A percentile compares a stretch with the other conserved stretches of the same genome.
Conservation (phyloP, 1,140 invertebrate species). For the Mylabris phalerata region DNA sequence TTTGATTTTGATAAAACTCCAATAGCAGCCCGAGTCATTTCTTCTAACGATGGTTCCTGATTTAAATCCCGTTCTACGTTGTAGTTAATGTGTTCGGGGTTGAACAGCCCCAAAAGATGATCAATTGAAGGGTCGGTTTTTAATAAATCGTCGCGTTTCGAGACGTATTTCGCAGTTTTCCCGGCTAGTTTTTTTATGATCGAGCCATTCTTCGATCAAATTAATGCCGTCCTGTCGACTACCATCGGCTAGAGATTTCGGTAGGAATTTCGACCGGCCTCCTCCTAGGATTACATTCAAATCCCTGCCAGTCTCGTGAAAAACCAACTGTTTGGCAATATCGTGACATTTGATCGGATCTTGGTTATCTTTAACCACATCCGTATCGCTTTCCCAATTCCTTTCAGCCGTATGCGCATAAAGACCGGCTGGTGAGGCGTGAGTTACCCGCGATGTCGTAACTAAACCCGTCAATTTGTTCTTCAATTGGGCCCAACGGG, state of each 20-base stretch:
- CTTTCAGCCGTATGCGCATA: conserved; percentile 74
- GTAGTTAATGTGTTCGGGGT: conserved; percentile 46
- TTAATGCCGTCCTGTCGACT: conserved; percentile 41
- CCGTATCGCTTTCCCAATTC: conserved; percentile 69
- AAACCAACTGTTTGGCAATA: conserved; percentile 68
- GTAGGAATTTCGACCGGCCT: conserved; percentile 60
- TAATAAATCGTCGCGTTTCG: conserved; percentile 49
- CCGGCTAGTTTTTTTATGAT: conserved; percentile 14
- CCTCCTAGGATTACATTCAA: conserved; percentile 67
- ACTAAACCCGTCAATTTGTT: conserved; percentile 71
- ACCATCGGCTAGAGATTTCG: conserved; percentile 48
- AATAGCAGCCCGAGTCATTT: conserved; percentile 76
- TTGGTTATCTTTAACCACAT: conserved; percentile 44
- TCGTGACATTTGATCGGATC: conserved; percentile 55
- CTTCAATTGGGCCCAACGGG: conserved; percentile 62
- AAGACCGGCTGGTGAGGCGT: conserved; percentile 70
- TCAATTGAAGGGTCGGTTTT: conserved; percentile 40
- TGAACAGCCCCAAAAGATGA: conserved; percentile 54
- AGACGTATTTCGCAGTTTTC: conserved; percentile 51
- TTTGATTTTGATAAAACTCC: conserved; percentile 59
- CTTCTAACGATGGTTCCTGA: conserved; percentile 56
- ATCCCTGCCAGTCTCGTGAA: conserved; percentile 55
- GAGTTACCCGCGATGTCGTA: conserved; percentile 72
- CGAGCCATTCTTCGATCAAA: conserved; percentile 45
- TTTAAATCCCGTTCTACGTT: conserved; percentile 47